Percentiles rank a stretch among this genome's conserved stretches.
phyloP scores from a whole-genome alignment of 2,888 invertebrate species.

The Osmoderma eremita region DNA sequence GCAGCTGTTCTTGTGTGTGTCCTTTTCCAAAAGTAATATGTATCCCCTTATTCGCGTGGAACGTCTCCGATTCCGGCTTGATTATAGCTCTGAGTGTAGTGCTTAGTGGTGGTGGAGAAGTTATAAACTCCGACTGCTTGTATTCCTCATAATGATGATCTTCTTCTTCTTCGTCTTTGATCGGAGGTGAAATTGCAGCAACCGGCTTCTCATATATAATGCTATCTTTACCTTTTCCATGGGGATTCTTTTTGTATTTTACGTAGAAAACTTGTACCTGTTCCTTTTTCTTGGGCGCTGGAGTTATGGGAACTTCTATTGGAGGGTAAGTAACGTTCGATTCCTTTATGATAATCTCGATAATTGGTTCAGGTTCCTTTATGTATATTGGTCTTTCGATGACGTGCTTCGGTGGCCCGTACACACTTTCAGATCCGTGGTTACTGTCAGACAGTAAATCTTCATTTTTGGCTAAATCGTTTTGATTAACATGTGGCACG shows the following conservation, averaged over 20 bases:
- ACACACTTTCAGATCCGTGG: constrained; percentile 64
- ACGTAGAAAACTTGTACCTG: constrained; percentile 92
- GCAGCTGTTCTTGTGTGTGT: constrained; percentile 66
- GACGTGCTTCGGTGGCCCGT: constrained; percentile 63
- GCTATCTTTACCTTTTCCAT: constrained; percentile 75
- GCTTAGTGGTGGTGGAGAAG: constrained; percentile 69
- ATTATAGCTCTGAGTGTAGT: constrained; percentile 87
- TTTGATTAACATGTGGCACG: constrained; percentile 59
- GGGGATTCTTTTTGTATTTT: constrained; percentile 86
- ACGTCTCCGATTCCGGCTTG: constrained; percentile 86
- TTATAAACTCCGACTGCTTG: constrained; percentile 47
- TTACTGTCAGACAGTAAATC: constrained; percentile 63
- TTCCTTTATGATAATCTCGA: constrained; percentile 91
- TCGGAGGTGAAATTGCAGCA: constrained; percentile 78
- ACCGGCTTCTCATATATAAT: constrained; percentile 84
- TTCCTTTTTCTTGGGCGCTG: constrained; percentile 71
- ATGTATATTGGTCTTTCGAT: constrained; percentile 64
- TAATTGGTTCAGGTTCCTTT: constrained; percentile 88
- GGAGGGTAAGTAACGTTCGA: constrained; percentile 84
- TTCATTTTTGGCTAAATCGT: constrained; percentile 66
- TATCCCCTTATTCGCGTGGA: constrained; percentile 82
- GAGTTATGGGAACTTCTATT: constrained; percentile 67
- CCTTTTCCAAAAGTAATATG: constrained; percentile 81
- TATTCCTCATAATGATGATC: constrained; percentile 65
- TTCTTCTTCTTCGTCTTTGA: constrained; percentile 64